A percentile compares a stretch with the other conserved stretches of the same genome.
phyloP scores from a whole-genome alignment of 1,140 invertebrate genomes.

The Leguminivora glycinivorella region DNA sequence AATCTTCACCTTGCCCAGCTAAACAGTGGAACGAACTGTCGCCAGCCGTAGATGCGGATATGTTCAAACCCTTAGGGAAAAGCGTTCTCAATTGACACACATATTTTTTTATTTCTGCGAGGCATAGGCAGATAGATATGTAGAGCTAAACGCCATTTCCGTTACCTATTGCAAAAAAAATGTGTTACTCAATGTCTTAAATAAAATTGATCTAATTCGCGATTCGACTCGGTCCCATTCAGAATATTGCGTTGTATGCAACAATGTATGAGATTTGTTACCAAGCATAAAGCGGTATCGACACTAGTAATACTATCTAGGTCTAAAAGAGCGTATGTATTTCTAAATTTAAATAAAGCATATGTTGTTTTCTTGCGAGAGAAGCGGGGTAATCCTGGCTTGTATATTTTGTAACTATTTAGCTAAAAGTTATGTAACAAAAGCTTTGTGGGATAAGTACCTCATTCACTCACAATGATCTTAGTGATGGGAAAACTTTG shows the following conservation, averaged over 20 bases:
- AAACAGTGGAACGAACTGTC: no score
- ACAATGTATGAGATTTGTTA: constrained; percentile 19
- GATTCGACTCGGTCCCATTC: constrained; percentile 26
- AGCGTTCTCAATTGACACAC: neutral
- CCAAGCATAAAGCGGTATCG: constrained; percentile 12
- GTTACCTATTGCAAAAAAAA: neutral
- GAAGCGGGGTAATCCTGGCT: constrained; percentile 33
- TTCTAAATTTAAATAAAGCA: neutral
- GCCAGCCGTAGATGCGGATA: no score
- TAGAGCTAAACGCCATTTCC: neutral
- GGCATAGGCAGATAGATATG: neutral
- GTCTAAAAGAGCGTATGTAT: neutral
- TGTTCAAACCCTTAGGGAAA: no score
- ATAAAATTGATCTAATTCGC: constrained; percentile 23
- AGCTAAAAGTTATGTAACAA: constrained; percentile 49
- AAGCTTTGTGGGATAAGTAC: constrained; percentile 49
- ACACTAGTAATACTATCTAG: neutral
- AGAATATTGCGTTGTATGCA: constrained; percentile 9
- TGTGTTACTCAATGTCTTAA: constrained; percentile 2
- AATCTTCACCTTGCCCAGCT: no score
- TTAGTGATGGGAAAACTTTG: constrained; percentile 34
- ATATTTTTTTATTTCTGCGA: neutral
- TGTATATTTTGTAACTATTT: constrained; percentile 48
- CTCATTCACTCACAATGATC: constrained; percentile 41
- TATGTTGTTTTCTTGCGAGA: neutral